Evolutionary conservation across 2,888 invertebrate species (phyloP).

Genomic region (Tipula helvola): DNA sequence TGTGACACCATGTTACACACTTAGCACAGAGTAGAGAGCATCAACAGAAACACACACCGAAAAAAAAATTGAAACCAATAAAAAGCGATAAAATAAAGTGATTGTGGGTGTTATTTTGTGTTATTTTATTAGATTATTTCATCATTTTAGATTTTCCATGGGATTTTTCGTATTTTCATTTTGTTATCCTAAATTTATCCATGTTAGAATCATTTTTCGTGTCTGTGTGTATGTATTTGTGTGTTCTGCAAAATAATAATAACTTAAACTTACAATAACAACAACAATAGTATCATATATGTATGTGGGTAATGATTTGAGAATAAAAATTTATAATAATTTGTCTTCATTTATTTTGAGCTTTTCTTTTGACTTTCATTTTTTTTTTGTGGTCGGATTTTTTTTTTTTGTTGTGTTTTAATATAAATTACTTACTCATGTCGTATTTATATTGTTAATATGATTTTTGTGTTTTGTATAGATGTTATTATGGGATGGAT

Average conservation of each 20-base stretch:
- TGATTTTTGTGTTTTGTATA: background rate
- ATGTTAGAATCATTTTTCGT: background rate
- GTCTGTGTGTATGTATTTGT: background rate
- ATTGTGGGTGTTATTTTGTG: background rate
- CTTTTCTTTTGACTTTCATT: background rate
- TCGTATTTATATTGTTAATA: slow-evolving; percentile 4
- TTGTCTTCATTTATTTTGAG: slow-evolving; percentile 4
- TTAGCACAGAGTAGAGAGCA: background rate
- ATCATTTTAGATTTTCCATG: background rate
- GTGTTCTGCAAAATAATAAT: background rate
- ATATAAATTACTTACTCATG: slow-evolving; percentile 4
- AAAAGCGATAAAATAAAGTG: slow-evolving; percentile 4
- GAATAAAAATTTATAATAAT: slow-evolving; percentile 4
- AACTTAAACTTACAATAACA: background rate
- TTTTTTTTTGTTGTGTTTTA: background rate
- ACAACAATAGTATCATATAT: background rate
- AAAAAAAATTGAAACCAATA: background rate
- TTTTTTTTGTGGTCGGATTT: background rate
- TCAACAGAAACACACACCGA: background rate
- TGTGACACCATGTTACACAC: background rate
- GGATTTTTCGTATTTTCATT: background rate
- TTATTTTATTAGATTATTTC: background rate
- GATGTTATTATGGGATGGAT: background rate
- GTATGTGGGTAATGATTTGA: background rate
- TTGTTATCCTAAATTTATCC: background rate